These are phyloP conservation scores for Enteromius fasciolatus DNA, from an alignment of 2,797 vertebrate genomes.

Conservation along the genomic window DNA sequence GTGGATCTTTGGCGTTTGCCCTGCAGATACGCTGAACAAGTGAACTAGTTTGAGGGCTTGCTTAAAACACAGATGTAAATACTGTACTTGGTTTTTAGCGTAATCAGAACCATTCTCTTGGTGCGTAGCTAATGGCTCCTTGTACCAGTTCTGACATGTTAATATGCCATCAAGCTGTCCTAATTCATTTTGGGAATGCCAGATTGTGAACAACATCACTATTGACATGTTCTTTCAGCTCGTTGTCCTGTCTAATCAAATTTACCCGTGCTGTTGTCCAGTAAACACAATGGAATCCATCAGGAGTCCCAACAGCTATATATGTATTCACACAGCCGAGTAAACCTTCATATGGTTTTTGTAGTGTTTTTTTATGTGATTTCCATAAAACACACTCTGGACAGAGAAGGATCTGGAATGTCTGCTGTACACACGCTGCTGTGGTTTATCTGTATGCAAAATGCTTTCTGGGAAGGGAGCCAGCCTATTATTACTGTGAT, in stretches of 20 bases:
- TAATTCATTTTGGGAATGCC: neutral
- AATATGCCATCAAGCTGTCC: conserved; percentile 20
- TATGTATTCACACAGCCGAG: neutral
- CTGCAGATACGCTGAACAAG: neutral
- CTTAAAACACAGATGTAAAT: conserved; percentile 19
- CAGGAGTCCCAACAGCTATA: conserved; percentile 1
- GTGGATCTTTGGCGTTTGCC: conserved; percentile 8
- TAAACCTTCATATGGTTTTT: conserved; percentile 41
- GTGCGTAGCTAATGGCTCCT: neutral
- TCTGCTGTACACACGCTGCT: conserved; percentile 46
- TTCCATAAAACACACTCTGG: conserved; percentile 46
- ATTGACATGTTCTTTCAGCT: conserved; percentile 41
- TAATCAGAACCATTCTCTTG: conserved; percentile 21
- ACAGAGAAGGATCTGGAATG: conserved; percentile 48
- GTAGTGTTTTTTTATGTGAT: conserved; percentile 41
- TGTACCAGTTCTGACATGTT: conserved; percentile 32
- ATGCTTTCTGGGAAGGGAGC: conserved; percentile 73
- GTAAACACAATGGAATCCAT: conserved; percentile 42
- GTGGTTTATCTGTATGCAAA: conserved; percentile 56
- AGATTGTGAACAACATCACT: conserved; percentile 33
- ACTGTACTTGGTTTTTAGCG: conserved; percentile 4
- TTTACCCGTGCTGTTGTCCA: conserved; percentile 6
- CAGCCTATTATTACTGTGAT: conserved; percentile 71
- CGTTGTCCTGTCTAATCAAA: conserved; percentile 43
- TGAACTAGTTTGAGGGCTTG: neutral